Evolutionary conservation across 2,113 vertebrate species (phyloP), one percentile per base, ranked within the genome.

Genomic region (Oryzias javanicus): DNA sequence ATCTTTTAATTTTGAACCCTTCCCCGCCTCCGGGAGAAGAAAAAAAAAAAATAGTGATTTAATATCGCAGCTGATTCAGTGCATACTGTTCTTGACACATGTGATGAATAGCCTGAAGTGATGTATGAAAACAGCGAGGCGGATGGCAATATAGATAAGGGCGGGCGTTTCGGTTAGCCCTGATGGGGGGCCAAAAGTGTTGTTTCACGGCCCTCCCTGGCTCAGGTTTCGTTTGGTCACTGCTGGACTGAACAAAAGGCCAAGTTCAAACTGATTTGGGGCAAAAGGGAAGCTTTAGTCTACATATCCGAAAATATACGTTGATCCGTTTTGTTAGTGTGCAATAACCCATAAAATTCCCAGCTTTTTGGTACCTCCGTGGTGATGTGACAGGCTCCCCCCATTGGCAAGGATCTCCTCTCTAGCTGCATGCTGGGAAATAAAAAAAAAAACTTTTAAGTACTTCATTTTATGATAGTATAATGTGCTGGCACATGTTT

Each of bases 371-470:
- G 29, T 94, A 99, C 97, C 97, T 98, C 97, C 97, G 18, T 99
- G 97, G 69, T 99, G 97, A 91, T 99, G 97, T 63, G 97, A 98
- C 81, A 99, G 90, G 74, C 97, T 98, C 76, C 97, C 97, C 87
- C 97, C 97, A 66, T 98, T 99, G 79, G 95, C 95, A 78, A 99
- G 94, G 80, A 99, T 98, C 91, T 99, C 97, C 60, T 98, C 95
- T 91, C 97, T 92, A 84, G 97, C 97, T 82, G 94, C 93, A 81
- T 90, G 93, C 97, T 99, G 85, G 85, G 86, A 62, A 62, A 70
- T 20, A 62, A 42, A 18, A 70, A 49, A 2, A 19, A n/a, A 53
- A 16, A 17, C 35, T 12, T 35, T 35, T 63, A 6, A 64, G 45
- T 42, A 42, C 13, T 55, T 55, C 13, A 35, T 49, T 35, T 67